Evolutionary conservation across 2,113 vertebrate genomes (phyloP).

Genomic region (Aythya baeri): DNA sequence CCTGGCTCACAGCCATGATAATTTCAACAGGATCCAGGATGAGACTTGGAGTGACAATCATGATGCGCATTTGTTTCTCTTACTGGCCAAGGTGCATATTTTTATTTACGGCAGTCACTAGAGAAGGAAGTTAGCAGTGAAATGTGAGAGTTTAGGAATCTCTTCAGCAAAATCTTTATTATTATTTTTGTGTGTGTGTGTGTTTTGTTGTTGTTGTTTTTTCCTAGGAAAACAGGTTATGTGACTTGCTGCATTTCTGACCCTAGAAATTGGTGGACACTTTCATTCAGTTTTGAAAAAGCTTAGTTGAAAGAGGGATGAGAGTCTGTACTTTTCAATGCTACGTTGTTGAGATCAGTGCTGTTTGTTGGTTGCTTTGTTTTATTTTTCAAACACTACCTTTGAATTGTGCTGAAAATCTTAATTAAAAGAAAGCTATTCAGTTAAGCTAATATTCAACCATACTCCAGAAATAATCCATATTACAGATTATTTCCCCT

Average conservation of each 20-base stretch:
- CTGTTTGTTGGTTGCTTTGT: not conserved
- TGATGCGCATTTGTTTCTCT: not conserved
- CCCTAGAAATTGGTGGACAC: not conserved
- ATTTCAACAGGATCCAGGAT: not conserved
- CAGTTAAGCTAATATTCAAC: not conserved
- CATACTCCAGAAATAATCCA: not conserved
- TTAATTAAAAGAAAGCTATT: not conserved
- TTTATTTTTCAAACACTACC: not conserved
- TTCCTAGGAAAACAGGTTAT: not conserved
- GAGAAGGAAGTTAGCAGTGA: not conserved
- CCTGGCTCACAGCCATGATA: not conserved
- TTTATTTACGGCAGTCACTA: not conserved
- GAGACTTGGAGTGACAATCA: not conserved
- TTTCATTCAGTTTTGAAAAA: not conserved
- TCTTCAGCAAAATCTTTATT: not conserved
- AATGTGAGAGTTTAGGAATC: not conserved
- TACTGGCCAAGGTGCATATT: not conserved
- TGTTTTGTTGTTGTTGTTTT: not conserved
- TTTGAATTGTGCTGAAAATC: not conserved
- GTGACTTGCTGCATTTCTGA: not conserved
- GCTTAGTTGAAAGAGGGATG: not conserved
- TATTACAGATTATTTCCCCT: not conserved
- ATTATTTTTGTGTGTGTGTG: too few relatives aligned
- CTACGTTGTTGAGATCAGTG: not conserved
- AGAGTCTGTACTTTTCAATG: not conserved